Base-by-base conservation (phyloP, 1,140 invertebrate species). In the Tribolium castaneum region DNA sequence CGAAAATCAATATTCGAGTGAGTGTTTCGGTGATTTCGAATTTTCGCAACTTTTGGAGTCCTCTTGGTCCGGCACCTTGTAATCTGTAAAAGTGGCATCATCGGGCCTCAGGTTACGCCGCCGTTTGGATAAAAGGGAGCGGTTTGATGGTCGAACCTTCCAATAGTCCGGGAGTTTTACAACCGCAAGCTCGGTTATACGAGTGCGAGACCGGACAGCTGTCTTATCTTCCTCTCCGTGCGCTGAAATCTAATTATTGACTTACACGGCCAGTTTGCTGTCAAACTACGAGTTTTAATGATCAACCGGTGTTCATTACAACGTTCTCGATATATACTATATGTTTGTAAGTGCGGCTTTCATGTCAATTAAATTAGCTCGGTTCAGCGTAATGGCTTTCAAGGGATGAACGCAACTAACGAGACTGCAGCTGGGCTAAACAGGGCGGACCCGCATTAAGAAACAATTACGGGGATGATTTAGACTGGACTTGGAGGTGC, bases 231-330 rank as follows among this genome's bases (percentile, higher is more conserved):
- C 25, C 51, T 66, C 19, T 35, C 62, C 74, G 35, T 76, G 74
- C 54, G 10, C 16, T 16, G 52, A 59, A 76, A 76, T 51, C 59
- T 76, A 76, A 76, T 76, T 76, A 76, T 76, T 59, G 71, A 73
- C 49, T 54, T 72, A 72, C 70, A 51, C 6, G 13, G 50, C n/a
- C 12, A n/a, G 30, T 14, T 66, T 66, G 25, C 30, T 35, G 59
- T 66, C 59, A 66, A 66, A 66, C 25, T 9, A 10, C 14, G 13
- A 66, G 25, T 66, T 66, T 66, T 66, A 34, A 35, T 66, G 59
- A 66, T 35, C 25, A 35, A 66, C 59, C 59, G 30, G 59, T 35
- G 30, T 25, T 39, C 30, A 35, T 35, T 66, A 35, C 25, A 39
- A 66, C 5, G 16, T 59, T 10, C 54, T 14, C 59, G 59, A 59